Conservation (phyloP, 37 sponge, comb jelly and placozoan species). For the Aphrocallistes beatrix region DNA sequence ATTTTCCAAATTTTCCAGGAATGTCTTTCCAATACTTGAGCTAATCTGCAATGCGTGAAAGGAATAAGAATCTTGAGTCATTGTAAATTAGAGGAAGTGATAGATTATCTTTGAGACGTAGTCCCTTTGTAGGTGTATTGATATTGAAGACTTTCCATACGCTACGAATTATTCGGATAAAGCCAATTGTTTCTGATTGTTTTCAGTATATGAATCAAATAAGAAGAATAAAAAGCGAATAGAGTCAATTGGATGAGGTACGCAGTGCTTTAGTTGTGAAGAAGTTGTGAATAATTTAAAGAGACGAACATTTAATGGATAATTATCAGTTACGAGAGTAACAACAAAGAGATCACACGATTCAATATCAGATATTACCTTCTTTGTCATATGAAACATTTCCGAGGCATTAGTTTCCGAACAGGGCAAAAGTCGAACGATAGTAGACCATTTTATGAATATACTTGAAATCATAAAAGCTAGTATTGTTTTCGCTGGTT, state of each 20-base stretch:
- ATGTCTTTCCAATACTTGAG: background rate
- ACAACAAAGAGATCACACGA: constrained; percentile 11
- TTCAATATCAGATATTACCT: constrained; percentile 9
- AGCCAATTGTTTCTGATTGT: constrained; percentile 16
- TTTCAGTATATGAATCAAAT: constrained; percentile 2
- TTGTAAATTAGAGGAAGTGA: background rate
- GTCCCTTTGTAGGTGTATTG: constrained; percentile 14
- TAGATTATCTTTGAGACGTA: background rate
- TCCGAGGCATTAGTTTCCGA: too few species aligned
- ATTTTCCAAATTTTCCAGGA: background rate
- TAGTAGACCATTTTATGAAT: background rate
- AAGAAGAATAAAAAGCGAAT: constrained; percentile 8
- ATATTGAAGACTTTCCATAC: background rate
- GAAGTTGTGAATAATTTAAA: background rate
- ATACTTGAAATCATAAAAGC: background rate
- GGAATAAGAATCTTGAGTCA: constrained; percentile 5
- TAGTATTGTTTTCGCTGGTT: background rate
- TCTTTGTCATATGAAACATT: too few species aligned
- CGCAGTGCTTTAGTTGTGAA: background rate
- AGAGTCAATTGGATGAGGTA: background rate
- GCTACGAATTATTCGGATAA: background rate
- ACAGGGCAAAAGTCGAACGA: too few species aligned
- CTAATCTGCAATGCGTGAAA: background rate
- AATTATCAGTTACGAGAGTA: constrained; percentile 13
- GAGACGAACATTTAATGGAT: constrained; percentile 4